Base-by-base conservation (phyloP, 2,888 invertebrate genomes). In the Heliconius ethilla region DNA sequence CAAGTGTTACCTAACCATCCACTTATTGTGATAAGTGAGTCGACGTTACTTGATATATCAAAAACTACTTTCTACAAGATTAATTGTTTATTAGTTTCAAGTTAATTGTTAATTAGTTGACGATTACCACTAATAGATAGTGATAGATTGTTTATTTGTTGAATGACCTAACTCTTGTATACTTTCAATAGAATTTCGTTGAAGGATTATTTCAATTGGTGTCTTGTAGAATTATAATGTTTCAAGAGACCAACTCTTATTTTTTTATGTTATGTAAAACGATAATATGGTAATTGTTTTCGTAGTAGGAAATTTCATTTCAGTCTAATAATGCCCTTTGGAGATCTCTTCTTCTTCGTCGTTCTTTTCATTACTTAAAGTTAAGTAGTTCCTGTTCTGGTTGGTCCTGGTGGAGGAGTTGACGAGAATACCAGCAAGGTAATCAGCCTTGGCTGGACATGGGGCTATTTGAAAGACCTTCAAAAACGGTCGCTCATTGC, bases 1-100 rank as follows among this genome's bases (percentile, higher is more conserved):
- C 67, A 67, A 67, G 18, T 7, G 25, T 67, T 40, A 67, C 13
- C 13, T 37, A 67, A 67, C 13, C 33, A 67, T 67, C 13, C 67
- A 67, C 10, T 37, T 37, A 66, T 37, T 11, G 37, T n/a, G 33
- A 40, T 40, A 9, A 40, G 33, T 33, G 33, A 33, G 33, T 67
- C 40, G n/a, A 67, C 67, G 67, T 67, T 62, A 62, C 5, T 25
- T 67, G 67, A 67, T 67, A 67, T n/a, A 37, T n/a, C 67, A 67
- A 37, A 37, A 67, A 67, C 67, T 67, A 65, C 6, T 65, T 29
- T 63, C 27, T 65, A 29, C 29, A 29, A 29, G 29, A 29, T 29
- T 15, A 27, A 15, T 29, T 65, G 65, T 65, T 65, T 29, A 29
- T 29, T 65, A 29, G 65, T 65, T 65, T 29, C 18, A 33, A 65